Conservation (phyloP, 2,888 invertebrate genomes). For the Melitaea athalia region DNA sequence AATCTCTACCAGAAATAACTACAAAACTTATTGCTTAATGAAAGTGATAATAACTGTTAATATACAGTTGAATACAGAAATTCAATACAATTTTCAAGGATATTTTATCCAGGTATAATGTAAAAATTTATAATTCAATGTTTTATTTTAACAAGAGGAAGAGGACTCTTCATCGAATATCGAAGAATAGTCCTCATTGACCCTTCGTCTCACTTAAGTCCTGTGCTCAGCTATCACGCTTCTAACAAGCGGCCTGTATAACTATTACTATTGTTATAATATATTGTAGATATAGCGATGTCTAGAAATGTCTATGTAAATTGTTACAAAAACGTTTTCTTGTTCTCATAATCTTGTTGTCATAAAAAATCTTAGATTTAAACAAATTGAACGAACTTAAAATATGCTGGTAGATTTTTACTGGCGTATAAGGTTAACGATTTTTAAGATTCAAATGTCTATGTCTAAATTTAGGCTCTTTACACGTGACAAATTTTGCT, state of each 20-base stretch:
- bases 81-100: too few species aligned
- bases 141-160: too few species aligned
- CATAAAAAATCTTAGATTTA: constrained; percentile 3
- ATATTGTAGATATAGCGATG: neutral
- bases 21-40: too few species aligned
- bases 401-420: neutral
- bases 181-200: too few species aligned
- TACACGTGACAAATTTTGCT: neutral
- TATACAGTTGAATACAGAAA: too few species aligned
- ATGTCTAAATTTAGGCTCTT: neutral
- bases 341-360: neutral
- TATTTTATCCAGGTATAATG: too few species aligned
- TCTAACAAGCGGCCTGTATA: neutral
- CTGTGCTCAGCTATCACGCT: neutral
- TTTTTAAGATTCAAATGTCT: neutral
- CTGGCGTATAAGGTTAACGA: neutral
- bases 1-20: too few species aligned
- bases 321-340: neutral
- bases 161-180: too few species aligned
- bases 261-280: neutral
- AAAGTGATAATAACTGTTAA: too few species aligned
- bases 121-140: too few species aligned
- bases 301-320: constrained; percentile 1
- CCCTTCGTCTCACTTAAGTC: neutral
- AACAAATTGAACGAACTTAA: too few species aligned